Evolutionary conservation across 1,140 invertebrate species (phyloP), one percentile per base, ranked within the genome.

Genomic region (Magallana ariakensis): DNA sequence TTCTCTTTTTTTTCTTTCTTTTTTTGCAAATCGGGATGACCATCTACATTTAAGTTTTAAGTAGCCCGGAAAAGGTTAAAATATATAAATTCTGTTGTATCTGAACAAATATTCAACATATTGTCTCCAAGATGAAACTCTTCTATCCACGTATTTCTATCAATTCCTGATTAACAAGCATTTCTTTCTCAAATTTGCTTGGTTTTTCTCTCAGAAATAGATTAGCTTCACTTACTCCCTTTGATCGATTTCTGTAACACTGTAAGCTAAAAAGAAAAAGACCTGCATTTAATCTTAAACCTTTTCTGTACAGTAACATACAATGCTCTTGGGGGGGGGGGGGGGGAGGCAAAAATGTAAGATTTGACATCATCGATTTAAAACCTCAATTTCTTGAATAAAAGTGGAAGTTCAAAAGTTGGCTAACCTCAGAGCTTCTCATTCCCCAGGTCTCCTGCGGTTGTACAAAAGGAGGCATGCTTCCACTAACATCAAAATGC

Each of bases 391-490:
- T 81, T 55, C 15, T 16, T 3, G 10, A 5, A 4, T 46, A 46
- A 46, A 46, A 46, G 5, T 46, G 16, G 46, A 11, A 46, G 6
- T 16, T 53, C 46, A 22, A 22, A 66, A 66, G n/a, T 66, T 66
- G 62, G 19, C 83, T 53, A 58, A 86, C 85, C 85, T 86, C 19
- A 86, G 53, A 58, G 66, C 75, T 81, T 86, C 75, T 75, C 81
- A 55, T 56, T 86, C 85, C 81, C 85, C 85, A 6, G 85, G 85
- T 60, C 85, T 86, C 33, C 85, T 81, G 10, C 75, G 53, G 56
- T 86, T 86, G 16, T 81, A 86, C 10, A 86, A 33, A 1, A 86
- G 16, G 15, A 86, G 56, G 10, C 85, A 19, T 81, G 85, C 75
- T 81, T 57, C 54, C 57, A 75, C 58, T 10, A 86, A 13, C 53